A percentile compares a stretch with the other conserved stretches of the same genome.
Conservation (phyloP, 2,113 vertebrate genomes). For the Lichenostomus cassidix region DNA sequence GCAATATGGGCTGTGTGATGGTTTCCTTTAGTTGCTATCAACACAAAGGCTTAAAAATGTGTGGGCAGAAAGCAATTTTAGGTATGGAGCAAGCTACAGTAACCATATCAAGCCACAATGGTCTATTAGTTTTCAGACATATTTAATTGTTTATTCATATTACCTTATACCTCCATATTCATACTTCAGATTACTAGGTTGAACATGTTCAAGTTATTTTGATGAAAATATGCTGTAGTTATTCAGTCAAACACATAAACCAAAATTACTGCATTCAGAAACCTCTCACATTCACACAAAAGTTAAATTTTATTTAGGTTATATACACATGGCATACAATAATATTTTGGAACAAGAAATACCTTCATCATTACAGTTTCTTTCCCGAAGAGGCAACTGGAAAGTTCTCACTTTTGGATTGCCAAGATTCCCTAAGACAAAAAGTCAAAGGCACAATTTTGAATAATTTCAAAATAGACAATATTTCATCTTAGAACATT, state of each 20-base stretch:
- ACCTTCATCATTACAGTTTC: slow-evolving; percentile 73
- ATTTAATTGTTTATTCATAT: background rate
- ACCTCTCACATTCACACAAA: background rate
- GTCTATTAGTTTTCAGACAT: background rate
- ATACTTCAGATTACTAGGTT: background rate
- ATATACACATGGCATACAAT: background rate
- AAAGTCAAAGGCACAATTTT: background rate
- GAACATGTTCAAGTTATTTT: background rate
- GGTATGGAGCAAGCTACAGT: background rate
- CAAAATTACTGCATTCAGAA: background rate
- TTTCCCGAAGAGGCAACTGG: slow-evolving; percentile 63
- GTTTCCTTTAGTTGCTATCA: background rate
- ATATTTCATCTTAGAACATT: background rate
- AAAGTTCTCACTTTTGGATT: slow-evolving; percentile 52
- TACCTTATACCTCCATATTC: background rate
- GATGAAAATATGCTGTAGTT: background rate
- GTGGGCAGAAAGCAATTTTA: background rate
- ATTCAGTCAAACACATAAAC: background rate
- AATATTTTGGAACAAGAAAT: slow-evolving; percentile 25
- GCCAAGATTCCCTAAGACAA: slow-evolving; percentile 64
- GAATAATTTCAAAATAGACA: background rate
- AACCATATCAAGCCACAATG: background rate
- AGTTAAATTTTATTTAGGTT: background rate
- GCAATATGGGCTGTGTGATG: background rate
- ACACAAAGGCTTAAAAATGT: background rate